Evolutionary conservation across 2,888 invertebrate genomes (phyloP).

Genomic region (Aleiodes leptofemur): DNA sequence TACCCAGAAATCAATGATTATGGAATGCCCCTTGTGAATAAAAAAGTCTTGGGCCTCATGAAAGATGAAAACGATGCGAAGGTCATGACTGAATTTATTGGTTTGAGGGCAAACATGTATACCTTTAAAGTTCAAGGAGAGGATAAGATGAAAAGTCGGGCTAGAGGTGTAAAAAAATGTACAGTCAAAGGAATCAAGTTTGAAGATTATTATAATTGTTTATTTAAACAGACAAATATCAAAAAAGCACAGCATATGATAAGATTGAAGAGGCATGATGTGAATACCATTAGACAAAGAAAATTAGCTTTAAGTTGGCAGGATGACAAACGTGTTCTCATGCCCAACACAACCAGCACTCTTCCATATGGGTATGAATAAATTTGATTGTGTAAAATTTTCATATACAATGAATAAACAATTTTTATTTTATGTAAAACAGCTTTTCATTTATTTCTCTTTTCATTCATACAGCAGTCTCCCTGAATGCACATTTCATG

Average conservation of each 20-base stretch:
- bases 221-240: not conserved
- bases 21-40: conserved; percentile 44
- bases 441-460: too few relatives aligned
- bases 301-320: too few relatives aligned
- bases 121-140: too few relatives aligned
- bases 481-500: too few relatives aligned
- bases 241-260: not conserved
- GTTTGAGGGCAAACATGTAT: conserved; percentile 24
- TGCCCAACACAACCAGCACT: too few relatives aligned
- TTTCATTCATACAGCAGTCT: too few relatives aligned
- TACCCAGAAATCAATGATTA: conserved; percentile 50
- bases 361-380: too few relatives aligned
- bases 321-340: too few relatives aligned
- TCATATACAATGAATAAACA: too few relatives aligned
- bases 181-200: conserved; percentile 29
- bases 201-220: conserved; percentile 31
- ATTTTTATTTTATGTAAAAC: too few relatives aligned
- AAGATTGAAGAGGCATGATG: not conserved
- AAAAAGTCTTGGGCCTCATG: conserved; percentile 38
- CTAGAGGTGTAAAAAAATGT: not conserved
- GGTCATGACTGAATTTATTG: conserved; percentile 32
- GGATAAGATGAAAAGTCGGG: too few relatives aligned
- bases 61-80: conserved; percentile 40
- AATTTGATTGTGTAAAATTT: too few relatives aligned
- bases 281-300: conserved; percentile 28